Evolutionary conservation across 2,113 vertebrate species (phyloP).

Genomic region (Lepisosteus oculatus): DNA sequence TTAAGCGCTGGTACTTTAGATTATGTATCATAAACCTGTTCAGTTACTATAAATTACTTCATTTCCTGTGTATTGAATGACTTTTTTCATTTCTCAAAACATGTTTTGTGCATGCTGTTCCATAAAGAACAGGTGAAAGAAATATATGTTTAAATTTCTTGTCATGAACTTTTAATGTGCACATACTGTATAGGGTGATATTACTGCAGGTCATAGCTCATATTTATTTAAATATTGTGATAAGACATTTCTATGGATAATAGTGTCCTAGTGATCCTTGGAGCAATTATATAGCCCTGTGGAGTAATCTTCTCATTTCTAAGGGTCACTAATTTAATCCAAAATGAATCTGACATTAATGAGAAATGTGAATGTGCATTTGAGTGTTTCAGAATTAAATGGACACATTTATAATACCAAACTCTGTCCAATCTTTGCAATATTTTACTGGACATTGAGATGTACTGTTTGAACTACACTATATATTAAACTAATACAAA

Average conservation of each 20-base stretch:
- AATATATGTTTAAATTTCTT: too few relatives aligned
- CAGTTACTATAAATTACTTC: too few relatives aligned
- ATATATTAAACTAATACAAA: constrained; percentile 50
- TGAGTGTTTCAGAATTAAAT: constrained; percentile 44
- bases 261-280: constrained; percentile 36
- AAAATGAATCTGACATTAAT: constrained; percentile 64
- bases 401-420: constrained; percentile 55
- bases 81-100: too few relatives aligned
- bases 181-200: constrained; percentile 32
- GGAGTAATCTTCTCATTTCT: constrained; percentile 39
- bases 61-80: too few relatives aligned
- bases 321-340: constrained; percentile 39
- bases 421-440: constrained; percentile 59
- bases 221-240: constrained; percentile 40
- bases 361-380: constrained; percentile 41
- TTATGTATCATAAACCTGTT: too few relatives aligned
- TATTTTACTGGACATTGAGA: constrained; percentile 65
- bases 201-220: constrained; percentile 29
- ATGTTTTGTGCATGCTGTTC: too few relatives aligned
- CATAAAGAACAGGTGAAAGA: too few relatives aligned
- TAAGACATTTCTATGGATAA: constrained; percentile 48
- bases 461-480: constrained; percentile 46
- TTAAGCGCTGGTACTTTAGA: too few relatives aligned
- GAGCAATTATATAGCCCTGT: constrained; percentile 31
- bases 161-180: too few relatives aligned